Evolutionary conservation across 1,140 invertebrate genomes (phyloP).

Genomic region (Pectinophora gossypiella): DNA sequence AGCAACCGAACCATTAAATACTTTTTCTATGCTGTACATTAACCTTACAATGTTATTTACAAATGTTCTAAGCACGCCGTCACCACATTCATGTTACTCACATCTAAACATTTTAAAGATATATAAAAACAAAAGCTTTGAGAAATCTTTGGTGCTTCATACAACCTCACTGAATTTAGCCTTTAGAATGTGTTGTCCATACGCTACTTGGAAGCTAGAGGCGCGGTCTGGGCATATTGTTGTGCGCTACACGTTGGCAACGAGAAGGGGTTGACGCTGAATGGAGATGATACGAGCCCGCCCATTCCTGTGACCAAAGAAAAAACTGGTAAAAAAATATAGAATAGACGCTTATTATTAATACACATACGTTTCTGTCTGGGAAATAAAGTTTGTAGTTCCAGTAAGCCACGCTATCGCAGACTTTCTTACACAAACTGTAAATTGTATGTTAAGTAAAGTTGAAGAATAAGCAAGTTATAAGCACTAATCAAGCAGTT

Average conservation of each 20-base stretch:
- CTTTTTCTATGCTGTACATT: constrained; percentile 48
- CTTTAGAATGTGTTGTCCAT: background rate
- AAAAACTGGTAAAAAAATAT: too few species aligned
- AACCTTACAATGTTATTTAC: constrained; percentile 56
- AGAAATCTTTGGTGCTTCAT: background rate
- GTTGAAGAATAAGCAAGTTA: too few species aligned
- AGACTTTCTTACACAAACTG: too few species aligned
- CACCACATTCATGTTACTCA: constrained; percentile 2
- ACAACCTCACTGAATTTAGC: background rate
- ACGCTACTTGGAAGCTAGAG: constrained; percentile 89
- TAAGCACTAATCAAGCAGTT: too few species aligned
- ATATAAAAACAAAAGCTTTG: background rate
- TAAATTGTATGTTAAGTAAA: too few species aligned
- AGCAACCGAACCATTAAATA: constrained; percentile 48
- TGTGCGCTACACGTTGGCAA: constrained; percentile 91
- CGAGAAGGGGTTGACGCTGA: constrained; percentile 92
- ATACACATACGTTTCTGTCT: too few species aligned
- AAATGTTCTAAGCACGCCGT: constrained; percentile 14
- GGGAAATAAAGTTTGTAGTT: too few species aligned
- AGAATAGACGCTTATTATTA: too few species aligned
- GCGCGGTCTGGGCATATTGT: constrained; percentile 87
- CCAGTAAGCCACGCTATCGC: too few species aligned
- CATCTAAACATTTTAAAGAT: background rate
- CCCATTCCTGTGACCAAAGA: constrained; percentile 78
- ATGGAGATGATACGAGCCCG: constrained; percentile 88